phyloP scores from a whole-genome alignment of 2,888 invertebrate species.

The Drosophila neoperkinsi region DNA sequence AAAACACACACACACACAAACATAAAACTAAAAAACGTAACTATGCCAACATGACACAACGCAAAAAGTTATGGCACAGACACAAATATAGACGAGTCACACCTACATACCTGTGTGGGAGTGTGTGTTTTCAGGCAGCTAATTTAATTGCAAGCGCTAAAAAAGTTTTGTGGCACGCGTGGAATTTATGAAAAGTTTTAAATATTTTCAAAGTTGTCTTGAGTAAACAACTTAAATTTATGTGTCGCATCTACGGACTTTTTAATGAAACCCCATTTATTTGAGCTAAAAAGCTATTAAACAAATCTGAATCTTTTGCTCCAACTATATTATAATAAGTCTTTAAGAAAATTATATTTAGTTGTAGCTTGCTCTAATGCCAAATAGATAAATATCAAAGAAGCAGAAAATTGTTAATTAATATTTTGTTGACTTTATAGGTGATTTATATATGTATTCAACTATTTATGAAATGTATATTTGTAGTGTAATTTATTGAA shows the following conservation, averaged over 20 bases:
- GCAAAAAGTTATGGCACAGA: conserved; percentile 38
- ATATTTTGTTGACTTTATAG: conserved; percentile 30
- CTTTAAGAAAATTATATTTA: conserved; percentile 1
- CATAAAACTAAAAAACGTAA: conserved; percentile 24
- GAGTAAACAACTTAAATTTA: conserved; percentile 44
- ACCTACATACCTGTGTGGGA: background rate
- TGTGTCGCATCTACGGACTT: conserved; percentile 14
- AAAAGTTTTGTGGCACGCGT: conserved; percentile 67
- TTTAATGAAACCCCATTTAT: conserved; percentile 30
- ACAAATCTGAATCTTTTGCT: background rate
- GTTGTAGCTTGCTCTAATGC: background rate
- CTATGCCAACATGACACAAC: conserved; percentile 49
- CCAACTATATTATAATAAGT: background rate
- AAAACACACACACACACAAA: background rate
- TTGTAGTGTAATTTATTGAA: conserved; percentile 12
- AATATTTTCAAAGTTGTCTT: conserved; percentile 32
- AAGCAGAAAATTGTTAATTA: conserved; percentile 35
- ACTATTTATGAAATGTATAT: background rate
- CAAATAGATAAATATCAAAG: conserved; percentile 21
- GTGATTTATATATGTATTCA: conserved; percentile 22
- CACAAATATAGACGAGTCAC: conserved; percentile 11
- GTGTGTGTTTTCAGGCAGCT: conserved; percentile 46
- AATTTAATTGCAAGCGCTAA: conserved; percentile 69
- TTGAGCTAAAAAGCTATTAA: conserved; percentile 5
- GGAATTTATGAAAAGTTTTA: conserved; percentile 57